Evolutionary conservation across 2,797 vertebrate genomes (phyloP).

Genomic region (Artibeus jamaicensis): DNA sequence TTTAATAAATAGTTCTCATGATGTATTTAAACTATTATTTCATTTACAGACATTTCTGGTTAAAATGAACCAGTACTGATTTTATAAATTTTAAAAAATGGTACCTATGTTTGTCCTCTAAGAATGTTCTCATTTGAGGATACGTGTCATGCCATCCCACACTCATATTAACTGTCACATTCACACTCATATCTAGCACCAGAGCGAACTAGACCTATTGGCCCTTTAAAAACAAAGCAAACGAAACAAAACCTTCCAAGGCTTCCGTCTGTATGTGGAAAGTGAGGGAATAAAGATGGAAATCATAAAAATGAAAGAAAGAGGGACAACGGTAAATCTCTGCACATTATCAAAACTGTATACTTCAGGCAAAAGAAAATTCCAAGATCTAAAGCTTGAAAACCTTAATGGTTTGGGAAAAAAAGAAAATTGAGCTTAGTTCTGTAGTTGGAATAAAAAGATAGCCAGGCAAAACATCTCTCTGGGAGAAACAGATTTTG

Average conservation of each 20-base stretch:
- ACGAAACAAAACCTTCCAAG: neutral
- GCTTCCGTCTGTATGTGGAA: neutral
- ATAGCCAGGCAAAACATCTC: neutral
- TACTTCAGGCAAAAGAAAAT: neutral
- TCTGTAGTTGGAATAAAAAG: neutral
- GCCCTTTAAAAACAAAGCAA: neutral
- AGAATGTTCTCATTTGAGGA: neutral
- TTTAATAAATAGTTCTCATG: neutral
- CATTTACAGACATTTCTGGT: neutral
- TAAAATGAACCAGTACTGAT: neutral
- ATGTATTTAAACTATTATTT: slow-evolving; percentile 6
- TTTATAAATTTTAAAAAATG: neutral
- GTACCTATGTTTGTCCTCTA: neutral
- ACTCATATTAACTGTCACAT: neutral
- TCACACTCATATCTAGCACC: neutral
- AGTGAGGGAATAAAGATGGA: neutral
- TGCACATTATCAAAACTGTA: neutral
- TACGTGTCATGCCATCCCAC: neutral
- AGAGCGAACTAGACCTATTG: neutral
- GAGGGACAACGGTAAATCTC: neutral
- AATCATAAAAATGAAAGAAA: neutral
- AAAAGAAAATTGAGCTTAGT: neutral
- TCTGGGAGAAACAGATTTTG: neutral
- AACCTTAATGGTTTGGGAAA: neutral
- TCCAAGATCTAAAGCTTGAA: neutral